Evolutionary conservation across 1,140 invertebrate genomes (phyloP).

Genomic region (Sarcophaga peregrina): DNA sequence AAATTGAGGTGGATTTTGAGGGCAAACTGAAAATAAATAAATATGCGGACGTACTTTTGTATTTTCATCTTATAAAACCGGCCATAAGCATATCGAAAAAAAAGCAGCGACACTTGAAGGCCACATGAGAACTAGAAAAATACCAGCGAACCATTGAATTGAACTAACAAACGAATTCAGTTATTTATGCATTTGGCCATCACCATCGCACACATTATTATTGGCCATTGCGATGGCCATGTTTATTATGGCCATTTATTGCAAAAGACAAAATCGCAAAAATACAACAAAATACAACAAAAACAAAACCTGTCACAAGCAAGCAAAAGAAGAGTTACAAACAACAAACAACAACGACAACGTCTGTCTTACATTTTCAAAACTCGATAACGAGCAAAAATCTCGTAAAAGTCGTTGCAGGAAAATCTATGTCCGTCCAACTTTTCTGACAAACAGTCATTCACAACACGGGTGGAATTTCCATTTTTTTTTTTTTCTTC

Average conservation of each 20-base stretch:
- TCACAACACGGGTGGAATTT: constrained; percentile 14
- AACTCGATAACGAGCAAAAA: constrained; percentile 18
- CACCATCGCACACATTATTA: not conserved
- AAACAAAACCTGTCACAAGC: too few species aligned
- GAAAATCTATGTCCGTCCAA: not conserved
- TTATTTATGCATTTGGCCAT: constrained; percentile 11
- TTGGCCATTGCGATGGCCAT: not conserved
- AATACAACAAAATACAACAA: too few species aligned
- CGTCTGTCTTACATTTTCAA: not conserved
- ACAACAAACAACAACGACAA: not conserved
- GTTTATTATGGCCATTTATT: not conserved
- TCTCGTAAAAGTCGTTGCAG: not conserved
- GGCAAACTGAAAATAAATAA: not conserved
- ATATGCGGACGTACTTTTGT: constrained; percentile 18
- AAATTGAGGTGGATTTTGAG: constrained; percentile 22
- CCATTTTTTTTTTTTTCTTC: not conserved
- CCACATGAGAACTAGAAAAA: constrained; percentile 32
- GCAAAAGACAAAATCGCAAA: too few species aligned
- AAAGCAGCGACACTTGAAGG: constrained; percentile 18
- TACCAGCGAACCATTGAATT: too few species aligned
- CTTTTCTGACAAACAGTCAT: not conserved
- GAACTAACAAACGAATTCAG: not conserved
- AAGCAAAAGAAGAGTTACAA: too few species aligned
- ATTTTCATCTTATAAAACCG: not conserved
- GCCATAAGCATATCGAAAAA: too few species aligned